A percentile compares a stretch with the other conserved stretches of the same genome.
These are phyloP conservation scores for Neodiprion virginianus DNA, from an alignment of 1,140 invertebrate species.

Conservation along the genomic window DNA sequence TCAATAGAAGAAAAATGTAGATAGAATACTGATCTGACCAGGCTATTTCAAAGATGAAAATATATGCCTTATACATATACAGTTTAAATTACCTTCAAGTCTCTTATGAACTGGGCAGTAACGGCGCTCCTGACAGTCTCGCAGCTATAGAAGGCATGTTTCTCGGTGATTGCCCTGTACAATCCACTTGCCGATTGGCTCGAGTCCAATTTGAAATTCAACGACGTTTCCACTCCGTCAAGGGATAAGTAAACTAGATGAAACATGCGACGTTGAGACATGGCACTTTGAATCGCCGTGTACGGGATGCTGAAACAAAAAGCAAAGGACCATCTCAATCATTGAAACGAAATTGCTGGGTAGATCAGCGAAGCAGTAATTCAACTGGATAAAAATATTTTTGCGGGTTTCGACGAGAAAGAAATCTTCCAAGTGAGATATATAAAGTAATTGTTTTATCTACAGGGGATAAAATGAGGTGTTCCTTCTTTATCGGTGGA, in stretches of 20 bases:
- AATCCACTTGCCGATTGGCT: conserved; percentile 78
- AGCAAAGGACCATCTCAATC: conserved; percentile 24
- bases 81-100: conserved; percentile 72
- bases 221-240: conserved; percentile 71
- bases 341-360: neutral
- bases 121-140: conserved; percentile 88
- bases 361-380: too few species aligned
- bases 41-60: conserved; percentile 3
- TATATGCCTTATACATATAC: conserved; percentile 15
- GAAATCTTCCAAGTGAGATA: too few species aligned
- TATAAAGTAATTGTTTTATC: too few species aligned
- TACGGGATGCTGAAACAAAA: conserved; percentile 76
- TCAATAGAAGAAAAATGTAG: conserved; percentile 12
- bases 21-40: neutral
- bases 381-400: too few species aligned
- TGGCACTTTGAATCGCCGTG: conserved; percentile 81
- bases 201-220: conserved; percentile 83
- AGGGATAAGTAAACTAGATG: conserved; percentile 76
- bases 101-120: conserved; percentile 85
- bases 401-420: too few species aligned
- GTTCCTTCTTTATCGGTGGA: neutral
- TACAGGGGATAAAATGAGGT: too few species aligned
- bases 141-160: conserved; percentile 91
- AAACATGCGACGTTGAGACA: conserved; percentile 76
- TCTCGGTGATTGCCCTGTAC: conserved; percentile 88